Percentiles rank a stretch among this genome's conserved stretches.
Evolutionary conservation across 1,140 invertebrate genomes (phyloP).

Genomic region (Drosophila bipectinata): DNA sequence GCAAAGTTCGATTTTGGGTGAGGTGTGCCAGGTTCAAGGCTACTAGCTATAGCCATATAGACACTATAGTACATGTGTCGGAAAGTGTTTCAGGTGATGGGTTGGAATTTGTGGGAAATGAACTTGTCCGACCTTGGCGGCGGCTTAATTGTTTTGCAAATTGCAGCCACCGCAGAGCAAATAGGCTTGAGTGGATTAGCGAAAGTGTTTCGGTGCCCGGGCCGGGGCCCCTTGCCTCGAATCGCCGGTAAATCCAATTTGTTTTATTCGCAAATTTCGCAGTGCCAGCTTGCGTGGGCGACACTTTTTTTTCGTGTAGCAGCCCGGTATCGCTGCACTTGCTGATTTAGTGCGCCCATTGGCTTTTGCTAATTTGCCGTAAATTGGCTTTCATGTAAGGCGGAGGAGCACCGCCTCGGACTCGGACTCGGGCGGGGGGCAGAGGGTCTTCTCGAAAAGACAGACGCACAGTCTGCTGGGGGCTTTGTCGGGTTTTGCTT

Average conservation of each 20-base stretch:
- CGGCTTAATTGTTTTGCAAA: slow-evolving; percentile 27
- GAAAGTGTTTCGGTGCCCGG: slow-evolving; percentile 59
- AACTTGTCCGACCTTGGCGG: slow-evolving; percentile 37
- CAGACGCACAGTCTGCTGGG: slow-evolving; percentile 66
- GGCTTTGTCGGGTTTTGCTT: slow-evolving; percentile 74
- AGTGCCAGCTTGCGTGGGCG: slow-evolving; percentile 48
- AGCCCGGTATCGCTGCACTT: slow-evolving; percentile 11
- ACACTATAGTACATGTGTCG: too few relatives aligned
- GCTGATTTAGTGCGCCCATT: slow-evolving; percentile 72
- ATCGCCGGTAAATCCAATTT: slow-evolving; percentile 65
- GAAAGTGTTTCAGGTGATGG: background rate
- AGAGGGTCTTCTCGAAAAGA: slow-evolving; percentile 25
- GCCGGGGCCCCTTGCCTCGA: background rate
- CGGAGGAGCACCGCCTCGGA: background rate
- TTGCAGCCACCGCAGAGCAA: slow-evolving; percentile 33
- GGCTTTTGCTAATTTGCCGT: slow-evolving; percentile 71
- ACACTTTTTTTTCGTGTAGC: slow-evolving; percentile 17
- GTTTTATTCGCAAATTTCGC: slow-evolving; percentile 66
- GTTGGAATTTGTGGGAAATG: background rate
- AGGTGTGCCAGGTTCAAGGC: slow-evolving; percentile 16
- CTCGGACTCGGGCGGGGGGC: background rate
- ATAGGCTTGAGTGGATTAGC: slow-evolving; percentile 68
- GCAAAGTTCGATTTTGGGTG: slow-evolving; percentile 11
- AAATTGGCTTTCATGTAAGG: slow-evolving; percentile 73
- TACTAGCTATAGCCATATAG: background rate